Percentiles rank a stretch among this genome's conserved stretches.
phyloP scores from a whole-genome alignment of 1,140 invertebrate genomes.

The Cardiocondyla obscurior region DNA sequence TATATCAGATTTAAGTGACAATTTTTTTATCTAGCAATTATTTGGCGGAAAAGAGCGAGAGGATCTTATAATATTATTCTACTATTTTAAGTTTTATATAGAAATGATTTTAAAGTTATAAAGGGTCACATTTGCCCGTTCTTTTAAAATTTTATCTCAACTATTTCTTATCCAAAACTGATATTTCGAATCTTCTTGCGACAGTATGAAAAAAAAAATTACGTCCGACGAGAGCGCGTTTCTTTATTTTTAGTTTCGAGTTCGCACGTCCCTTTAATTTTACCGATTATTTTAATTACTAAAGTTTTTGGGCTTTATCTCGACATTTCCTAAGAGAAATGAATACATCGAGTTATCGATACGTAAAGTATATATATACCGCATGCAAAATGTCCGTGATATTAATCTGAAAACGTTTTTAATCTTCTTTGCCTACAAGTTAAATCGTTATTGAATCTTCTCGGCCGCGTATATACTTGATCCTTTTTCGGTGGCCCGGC shows the following conservation, averaged over 20 bases:
- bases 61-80: neutral
- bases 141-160: too few relatives aligned
- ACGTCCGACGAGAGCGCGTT: too few relatives aligned
- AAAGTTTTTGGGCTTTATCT: too few relatives aligned
- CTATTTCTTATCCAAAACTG: too few relatives aligned
- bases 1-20: neutral
- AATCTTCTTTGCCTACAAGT: neutral
- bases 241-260: too few relatives aligned
- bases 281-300: too few relatives aligned
- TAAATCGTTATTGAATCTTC: constrained; percentile 3
- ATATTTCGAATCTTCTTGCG: too few relatives aligned
- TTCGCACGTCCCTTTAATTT: too few relatives aligned
- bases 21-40: neutral
- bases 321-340: too few relatives aligned
- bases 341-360: neutral
- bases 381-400: neutral
- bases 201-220: too few relatives aligned
- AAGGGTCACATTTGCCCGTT: too few relatives aligned
- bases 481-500: neutral
- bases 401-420: constrained; percentile 3
- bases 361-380: neutral
- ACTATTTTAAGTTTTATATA: neutral
- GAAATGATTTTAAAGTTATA: neutral
- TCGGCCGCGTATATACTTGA: neutral
- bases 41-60: too few relatives aligned